phyloP scores from a whole-genome alignment of 2,113 vertebrate genomes.

The Chionis minor region DNA sequence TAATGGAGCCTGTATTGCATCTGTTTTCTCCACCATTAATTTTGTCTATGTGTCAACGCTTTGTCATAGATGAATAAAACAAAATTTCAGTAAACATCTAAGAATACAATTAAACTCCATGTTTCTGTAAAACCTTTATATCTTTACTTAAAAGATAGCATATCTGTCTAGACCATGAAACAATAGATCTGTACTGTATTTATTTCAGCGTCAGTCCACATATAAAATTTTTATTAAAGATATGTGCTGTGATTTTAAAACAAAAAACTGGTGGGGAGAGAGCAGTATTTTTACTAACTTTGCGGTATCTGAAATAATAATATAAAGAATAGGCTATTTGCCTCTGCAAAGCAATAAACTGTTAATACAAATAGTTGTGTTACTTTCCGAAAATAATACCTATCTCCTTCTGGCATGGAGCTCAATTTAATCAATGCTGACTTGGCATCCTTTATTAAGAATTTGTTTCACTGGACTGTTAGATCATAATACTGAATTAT shows the following conservation, averaged over 20 bases:
- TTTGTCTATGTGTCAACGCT: background rate
- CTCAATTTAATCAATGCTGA: background rate
- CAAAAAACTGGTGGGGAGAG: fast-evolving
- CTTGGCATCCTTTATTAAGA: background rate
- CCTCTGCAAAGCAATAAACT: background rate
- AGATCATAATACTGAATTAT: background rate
- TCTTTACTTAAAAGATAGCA: background rate
- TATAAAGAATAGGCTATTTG: background rate
- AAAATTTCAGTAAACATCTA: background rate
- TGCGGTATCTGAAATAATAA: background rate
- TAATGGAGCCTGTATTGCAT: background rate
- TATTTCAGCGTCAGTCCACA: background rate
- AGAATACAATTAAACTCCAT: background rate
- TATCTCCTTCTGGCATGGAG: background rate
- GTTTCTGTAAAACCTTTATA: background rate
- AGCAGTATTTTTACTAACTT: background rate
- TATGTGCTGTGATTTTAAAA: background rate
- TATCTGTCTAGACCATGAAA: background rate
- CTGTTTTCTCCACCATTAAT: background rate
- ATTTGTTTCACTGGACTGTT: background rate
- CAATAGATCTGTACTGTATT: background rate
- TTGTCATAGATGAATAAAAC: background rate
- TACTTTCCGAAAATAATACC: background rate
- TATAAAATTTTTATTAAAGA: background rate
- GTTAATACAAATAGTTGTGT: background rate